A percentile compares a stretch with the other conserved stretches of the same genome.
Conservation (phyloP, 2,113 vertebrate genomes). For the Pangasianodon hypophthalmus region DNA sequence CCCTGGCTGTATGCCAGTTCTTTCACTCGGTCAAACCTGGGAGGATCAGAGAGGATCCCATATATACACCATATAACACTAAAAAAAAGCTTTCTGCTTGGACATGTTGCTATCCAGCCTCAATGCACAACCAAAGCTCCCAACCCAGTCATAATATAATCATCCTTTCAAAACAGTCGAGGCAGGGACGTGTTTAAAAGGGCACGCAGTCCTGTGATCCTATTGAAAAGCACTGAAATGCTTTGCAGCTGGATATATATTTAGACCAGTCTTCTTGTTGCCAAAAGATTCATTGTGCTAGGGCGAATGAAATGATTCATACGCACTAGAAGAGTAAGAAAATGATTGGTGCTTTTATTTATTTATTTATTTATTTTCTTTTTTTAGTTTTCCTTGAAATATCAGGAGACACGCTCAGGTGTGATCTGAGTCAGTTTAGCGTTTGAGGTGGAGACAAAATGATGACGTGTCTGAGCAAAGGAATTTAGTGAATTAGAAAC, state of each 20-base stretch:
- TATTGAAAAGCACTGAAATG: conserved; percentile 62
- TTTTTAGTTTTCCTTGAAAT: not conserved
- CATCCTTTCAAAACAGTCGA: conserved; percentile 46
- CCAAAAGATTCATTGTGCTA: conserved; percentile 45
- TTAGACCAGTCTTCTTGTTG: conserved; percentile 42
- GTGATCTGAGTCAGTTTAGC: not conserved
- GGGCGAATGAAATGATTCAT: conserved; percentile 19
- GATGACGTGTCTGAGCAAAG: not conserved
- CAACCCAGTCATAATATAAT: conserved; percentile 36
- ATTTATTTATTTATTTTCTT: not conserved
- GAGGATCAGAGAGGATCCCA: not conserved
- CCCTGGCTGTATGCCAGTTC: not conserved
- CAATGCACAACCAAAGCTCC: not conserved
- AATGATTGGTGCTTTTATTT: not conserved
- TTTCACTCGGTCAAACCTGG: not conserved
- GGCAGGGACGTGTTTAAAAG: conserved; percentile 52
- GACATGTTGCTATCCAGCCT: conserved; percentile 1
- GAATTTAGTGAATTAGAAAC: not conserved
- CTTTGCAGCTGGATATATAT: conserved; percentile 42
- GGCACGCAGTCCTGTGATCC: conserved; percentile 55
- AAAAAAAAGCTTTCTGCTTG: not conserved
- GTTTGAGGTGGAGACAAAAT: not conserved
- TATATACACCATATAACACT: conserved; percentile 15
- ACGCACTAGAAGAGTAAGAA: conserved; percentile 10
- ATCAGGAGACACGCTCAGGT: not conserved